A percentile compares a stretch with the other conserved stretches of the same genome.
These are phyloP conservation scores for Caenorhabditis macrosperma DNA, from an alignment of 2,888 invertebrate genomes.

Conservation along the genomic window DNA sequence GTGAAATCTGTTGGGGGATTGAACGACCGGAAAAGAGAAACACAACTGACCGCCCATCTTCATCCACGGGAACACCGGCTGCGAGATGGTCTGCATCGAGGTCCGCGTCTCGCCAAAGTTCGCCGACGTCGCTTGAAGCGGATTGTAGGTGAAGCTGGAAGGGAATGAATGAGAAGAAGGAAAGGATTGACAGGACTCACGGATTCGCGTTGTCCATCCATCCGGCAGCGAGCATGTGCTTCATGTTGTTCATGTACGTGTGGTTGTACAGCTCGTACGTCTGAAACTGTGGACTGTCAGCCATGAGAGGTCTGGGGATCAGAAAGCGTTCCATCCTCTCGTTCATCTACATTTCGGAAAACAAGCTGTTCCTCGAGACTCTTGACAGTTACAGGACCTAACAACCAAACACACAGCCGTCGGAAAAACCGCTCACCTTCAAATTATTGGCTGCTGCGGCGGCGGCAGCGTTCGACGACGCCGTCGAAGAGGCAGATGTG, in stretches of 20 bases:
- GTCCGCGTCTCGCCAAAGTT: slow-evolving; percentile 63
- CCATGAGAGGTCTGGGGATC: too few species aligned
- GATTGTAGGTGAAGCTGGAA: slow-evolving; percentile 67
- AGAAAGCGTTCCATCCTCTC: too few species aligned
- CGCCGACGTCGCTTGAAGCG: slow-evolving; percentile 64
- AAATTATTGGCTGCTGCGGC: slow-evolving; percentile 50
- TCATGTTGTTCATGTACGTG: slow-evolving; percentile 78
- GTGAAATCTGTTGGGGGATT: neutral
- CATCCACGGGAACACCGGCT: slow-evolving; percentile 80
- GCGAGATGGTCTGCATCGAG: slow-evolving; percentile 60
- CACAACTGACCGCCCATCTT: slow-evolving; percentile 77
- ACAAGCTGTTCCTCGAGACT: too few species aligned
- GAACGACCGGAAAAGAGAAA: neutral
- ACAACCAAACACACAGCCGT: too few species aligned
- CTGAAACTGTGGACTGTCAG: slow-evolving; percentile 25
- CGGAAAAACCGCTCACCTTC: slow-evolving; percentile 28
- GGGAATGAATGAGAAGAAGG: neutral
- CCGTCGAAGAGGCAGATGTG: slow-evolving; percentile 41
- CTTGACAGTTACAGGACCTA: too few species aligned
- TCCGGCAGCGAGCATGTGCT: slow-evolving; percentile 75
- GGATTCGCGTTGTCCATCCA: slow-evolving; percentile 74
- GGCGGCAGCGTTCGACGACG: slow-evolving; percentile 35
- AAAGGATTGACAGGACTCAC: slow-evolving; percentile 52
- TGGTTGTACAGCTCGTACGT: slow-evolving; percentile 68
- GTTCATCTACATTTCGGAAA: too few species aligned